Evolutionary conservation across 2,888 invertebrate species (phyloP).

Genomic region (Altica lythri): DNA sequence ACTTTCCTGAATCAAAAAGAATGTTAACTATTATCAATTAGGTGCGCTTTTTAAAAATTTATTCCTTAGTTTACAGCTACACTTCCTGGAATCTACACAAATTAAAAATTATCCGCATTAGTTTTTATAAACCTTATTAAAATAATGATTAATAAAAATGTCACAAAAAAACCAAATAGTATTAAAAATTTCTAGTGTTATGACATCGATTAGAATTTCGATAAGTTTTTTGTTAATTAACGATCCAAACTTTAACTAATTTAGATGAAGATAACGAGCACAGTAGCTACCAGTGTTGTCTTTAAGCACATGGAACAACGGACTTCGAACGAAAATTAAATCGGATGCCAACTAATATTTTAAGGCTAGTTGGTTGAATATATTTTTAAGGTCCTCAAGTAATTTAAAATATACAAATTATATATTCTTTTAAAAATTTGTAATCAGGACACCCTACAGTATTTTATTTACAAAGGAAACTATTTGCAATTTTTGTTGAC

Average conservation of each 20-base stretch:
- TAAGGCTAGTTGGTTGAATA: no score
- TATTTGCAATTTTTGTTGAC: no score
- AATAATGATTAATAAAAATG: constrained; percentile 47
- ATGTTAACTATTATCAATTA: constrained; percentile 11
- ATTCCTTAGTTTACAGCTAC: constrained; percentile 18
- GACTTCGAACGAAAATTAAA: constrained; percentile 6
- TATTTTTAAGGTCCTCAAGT: no score
- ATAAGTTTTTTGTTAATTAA: constrained; percentile 47
- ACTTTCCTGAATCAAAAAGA: constrained; percentile 5
- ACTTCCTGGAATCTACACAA: constrained; percentile 22
- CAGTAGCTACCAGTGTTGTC: constrained; percentile 49
- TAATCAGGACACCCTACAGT: no score
- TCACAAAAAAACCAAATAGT: constrained; percentile 41
- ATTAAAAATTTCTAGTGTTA: constrained; percentile 47
- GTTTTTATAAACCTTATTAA: constrained; percentile 36
- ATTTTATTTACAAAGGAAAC: no score
- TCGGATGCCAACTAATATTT: no score
- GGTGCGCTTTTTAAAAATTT: constrained; percentile 11
- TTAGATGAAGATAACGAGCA: constrained; percentile 47
- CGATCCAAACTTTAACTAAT: constrained; percentile 45
- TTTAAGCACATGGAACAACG: constrained; percentile 18
- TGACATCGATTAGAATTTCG: constrained; percentile 43
- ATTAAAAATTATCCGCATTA: constrained; percentile 22
- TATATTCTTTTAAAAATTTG: no score
- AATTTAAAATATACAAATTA: no score